Conservation (phyloP, 2,797 vertebrate species). For the Crocidura indochinensis region DNA sequence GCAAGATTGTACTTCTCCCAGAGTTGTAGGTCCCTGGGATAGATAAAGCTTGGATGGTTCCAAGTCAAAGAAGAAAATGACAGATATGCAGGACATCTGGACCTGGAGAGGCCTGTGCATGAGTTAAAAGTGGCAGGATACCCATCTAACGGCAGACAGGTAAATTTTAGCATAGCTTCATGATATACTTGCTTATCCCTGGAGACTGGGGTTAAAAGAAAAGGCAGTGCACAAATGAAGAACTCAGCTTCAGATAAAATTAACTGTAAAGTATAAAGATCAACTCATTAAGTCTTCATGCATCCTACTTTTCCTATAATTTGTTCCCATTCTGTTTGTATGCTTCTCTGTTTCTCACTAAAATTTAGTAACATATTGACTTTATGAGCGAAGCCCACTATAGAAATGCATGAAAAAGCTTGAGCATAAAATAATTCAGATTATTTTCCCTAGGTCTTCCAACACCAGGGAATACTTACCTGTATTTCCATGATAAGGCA, state of each 20-base stretch:
- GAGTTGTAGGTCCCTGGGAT: conserved; percentile 5
- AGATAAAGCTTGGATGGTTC: not conserved
- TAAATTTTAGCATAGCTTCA: conserved; percentile 51
- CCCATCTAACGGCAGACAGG: conserved; percentile 21
- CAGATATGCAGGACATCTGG: not conserved
- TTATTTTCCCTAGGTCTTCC: not conserved
- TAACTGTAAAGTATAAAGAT: conserved; percentile 47
- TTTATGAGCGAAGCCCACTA: conserved; percentile 5
- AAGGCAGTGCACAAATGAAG: conserved; percentile 2
- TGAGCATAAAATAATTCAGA: not conserved
- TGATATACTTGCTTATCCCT: conserved; percentile 41
- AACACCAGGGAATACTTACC: not conserved
- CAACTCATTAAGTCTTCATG: conserved; percentile 28
- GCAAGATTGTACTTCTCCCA: not conserved
- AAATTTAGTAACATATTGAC: conserved; percentile 48
- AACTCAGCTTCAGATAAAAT: conserved; percentile 3
- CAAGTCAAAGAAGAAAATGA: conserved; percentile 12
- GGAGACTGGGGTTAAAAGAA: conserved; percentile 28
- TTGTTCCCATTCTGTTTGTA: not conserved
- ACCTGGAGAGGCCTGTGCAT: not conserved
- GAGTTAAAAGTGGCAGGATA: conserved; percentile 25
- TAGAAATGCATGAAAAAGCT: not conserved
- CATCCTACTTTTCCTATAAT: conserved; percentile 26
- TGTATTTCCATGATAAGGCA: conserved; percentile 33
- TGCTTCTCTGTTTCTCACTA: conserved; percentile 65